Conservation (phyloP, 2,888 invertebrate species). For the Azorinus chamasolen region DNA sequence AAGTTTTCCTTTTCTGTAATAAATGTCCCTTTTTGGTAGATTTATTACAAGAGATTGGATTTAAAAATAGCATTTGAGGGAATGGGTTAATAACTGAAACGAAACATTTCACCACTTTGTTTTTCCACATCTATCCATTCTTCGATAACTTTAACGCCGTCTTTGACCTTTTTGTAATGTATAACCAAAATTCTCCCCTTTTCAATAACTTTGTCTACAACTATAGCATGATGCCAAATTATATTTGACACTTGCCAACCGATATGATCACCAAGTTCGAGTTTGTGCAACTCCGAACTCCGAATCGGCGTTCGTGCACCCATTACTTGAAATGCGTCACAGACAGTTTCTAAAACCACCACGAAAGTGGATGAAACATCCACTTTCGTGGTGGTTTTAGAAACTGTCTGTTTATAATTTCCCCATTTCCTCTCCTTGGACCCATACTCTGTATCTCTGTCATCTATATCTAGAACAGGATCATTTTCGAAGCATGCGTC, state of each 20-base stretch:
- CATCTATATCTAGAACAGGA: too few species aligned
- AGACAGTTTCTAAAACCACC: too few species aligned
- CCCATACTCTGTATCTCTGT: too few species aligned
- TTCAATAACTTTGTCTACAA: slow-evolving; percentile 5
- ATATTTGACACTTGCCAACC: slow-evolving; percentile 24
- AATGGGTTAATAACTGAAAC: slow-evolving; percentile 23
- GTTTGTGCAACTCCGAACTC: not conserved
- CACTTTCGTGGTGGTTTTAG: too few species aligned
- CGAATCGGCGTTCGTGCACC: slow-evolving; percentile 15
- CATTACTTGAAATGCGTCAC: slow-evolving; percentile 15
- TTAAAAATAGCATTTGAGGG: too few species aligned
- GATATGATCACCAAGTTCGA: slow-evolving; percentile 27
- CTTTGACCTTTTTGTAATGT: slow-evolving; percentile 9
- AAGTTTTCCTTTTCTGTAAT: too few species aligned
- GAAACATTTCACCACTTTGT: slow-evolving; percentile 23
- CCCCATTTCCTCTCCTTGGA: too few species aligned
- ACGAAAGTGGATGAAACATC: too few species aligned
- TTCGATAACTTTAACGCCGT: not conserved
- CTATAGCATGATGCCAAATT: slow-evolving; percentile 37
- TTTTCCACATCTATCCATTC: slow-evolving; percentile 12
- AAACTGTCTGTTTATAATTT: too few species aligned
- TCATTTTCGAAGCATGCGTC: too few species aligned
- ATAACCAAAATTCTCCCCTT: slow-evolving; percentile 10
- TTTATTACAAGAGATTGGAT: too few species aligned
- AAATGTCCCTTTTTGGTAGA: too few species aligned